Evolutionary conservation across 1,140 invertebrate genomes (phyloP), one percentile per base, ranked within the genome.

Genomic region (Leucophenga varia): DNA sequence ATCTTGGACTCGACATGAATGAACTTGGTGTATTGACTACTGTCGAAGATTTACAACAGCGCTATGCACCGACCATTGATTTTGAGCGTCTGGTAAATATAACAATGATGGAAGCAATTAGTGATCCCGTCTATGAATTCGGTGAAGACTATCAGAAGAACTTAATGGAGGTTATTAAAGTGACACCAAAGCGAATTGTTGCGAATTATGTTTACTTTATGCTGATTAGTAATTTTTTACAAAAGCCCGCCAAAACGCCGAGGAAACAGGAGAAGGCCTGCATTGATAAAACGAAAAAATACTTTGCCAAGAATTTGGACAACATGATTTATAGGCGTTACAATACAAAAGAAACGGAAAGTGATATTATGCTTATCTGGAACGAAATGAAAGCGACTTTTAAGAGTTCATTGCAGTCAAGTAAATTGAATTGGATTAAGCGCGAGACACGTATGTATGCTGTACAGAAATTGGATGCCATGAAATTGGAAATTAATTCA

Each of bases 121-220:
- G 38, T 0, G 55, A 47, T 3, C n/a, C 51, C 19, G 19, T 68
- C 0, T 72, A 72, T 31, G 58, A 71, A 18, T 57, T 39, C 37
- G 52, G 48, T 20, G 19, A 38, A 3, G 20, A 18, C 0, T 72
- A 65, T 51, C 54, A 63, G n/a, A 4, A 9, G 10, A 71, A 72
- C 44, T 32, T 71, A 1, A 31, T 54, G 3, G 21, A 45, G 5
- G 55, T 65, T 2, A 37, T 72, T 0, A 10, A 43, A 2, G 12
- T 19, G 1, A 69, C 68, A 1, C 52, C 64, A 6, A 45, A 41
- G 2, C 47, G 43, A 1, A 46, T 41, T 8, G 10, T 72, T 21
- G 69, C 68, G 28, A 71, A 72, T 43, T 72, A 71, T 18, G 55
- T 71, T 2, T 63, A 60, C 35, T 71, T 45, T 22, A 44, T 39